Conservation (phyloP, 2,797 vertebrate genomes). For the Allobates femoralis region DNA sequence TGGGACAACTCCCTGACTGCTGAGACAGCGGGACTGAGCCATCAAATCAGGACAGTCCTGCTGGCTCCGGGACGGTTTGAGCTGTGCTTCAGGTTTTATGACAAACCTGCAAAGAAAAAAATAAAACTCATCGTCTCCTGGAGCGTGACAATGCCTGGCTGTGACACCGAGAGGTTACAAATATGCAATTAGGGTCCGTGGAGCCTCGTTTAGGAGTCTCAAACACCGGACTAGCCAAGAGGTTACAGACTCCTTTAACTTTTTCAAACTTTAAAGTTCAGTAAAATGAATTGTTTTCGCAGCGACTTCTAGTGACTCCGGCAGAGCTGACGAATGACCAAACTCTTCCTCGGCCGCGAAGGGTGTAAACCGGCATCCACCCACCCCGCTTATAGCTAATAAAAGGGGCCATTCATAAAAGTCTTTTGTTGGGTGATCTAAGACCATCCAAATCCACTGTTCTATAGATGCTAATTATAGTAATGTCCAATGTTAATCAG, state of each 20-base stretch:
- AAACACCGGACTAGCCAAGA: too few relatives aligned
- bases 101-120: too few relatives aligned
- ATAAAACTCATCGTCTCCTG: too few relatives aligned
- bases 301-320: neutral
- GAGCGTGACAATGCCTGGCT: too few relatives aligned
- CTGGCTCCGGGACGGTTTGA: too few relatives aligned
- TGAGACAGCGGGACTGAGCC: too few relatives aligned
- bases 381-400: slow-evolving; percentile 6
- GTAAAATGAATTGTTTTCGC: neutral
- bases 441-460: slow-evolving; percentile 47
- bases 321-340: neutral
- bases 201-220: too few relatives aligned
- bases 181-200: too few relatives aligned
- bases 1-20: too few relatives aligned
- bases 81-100: too few relatives aligned
- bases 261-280: neutral
- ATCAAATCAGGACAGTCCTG: too few relatives aligned
- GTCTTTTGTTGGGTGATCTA: slow-evolving; percentile 47
- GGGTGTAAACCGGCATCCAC: neutral
- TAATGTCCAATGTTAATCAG: slow-evolving; percentile 57
- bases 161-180: too few relatives aligned
- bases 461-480: slow-evolving; percentile 59
- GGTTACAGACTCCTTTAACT: neutral
- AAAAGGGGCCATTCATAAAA: slow-evolving; percentile 42
- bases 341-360: neutral